These are phyloP conservation scores for Hepsetus odoe DNA, from an alignment of 2,113 vertebrate species.

Conservation along the genomic window DNA sequence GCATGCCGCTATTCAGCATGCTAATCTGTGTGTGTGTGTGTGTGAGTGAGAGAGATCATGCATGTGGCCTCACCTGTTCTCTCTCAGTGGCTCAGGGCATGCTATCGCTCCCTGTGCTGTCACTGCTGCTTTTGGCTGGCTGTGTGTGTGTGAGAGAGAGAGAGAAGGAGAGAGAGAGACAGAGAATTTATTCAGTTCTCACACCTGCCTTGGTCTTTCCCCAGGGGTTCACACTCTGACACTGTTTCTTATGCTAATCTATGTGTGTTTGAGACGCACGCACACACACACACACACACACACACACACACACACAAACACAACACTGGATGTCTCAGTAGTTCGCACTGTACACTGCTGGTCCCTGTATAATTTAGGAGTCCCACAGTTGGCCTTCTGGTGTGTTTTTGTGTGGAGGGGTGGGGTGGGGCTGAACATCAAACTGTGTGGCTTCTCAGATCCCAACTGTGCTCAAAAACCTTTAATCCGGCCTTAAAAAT, in stretches of 20 bases:
- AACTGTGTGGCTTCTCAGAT: no score
- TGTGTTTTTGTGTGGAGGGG: constrained; percentile 24
- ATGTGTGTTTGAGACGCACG: not conserved
- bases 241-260: constrained; percentile 31
- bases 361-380: constrained; percentile 28
- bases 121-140: constrained; percentile 8
- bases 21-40: constrained; percentile 38
- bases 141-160: constrained; percentile 16
- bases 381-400: constrained; percentile 17
- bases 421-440: not conserved
- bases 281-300: not conserved
- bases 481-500: no score
- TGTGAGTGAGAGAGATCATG: constrained; percentile 1
- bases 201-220: constrained; percentile 25
- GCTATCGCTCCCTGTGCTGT: constrained; percentile 18
- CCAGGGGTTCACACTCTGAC: constrained; percentile 24
- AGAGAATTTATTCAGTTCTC: constrained; percentile 15
- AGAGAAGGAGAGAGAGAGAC: constrained; percentile 16
- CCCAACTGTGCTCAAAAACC: no score
- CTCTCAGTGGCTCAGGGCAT: constrained; percentile 3
- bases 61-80: constrained; percentile 18
- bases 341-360: constrained; percentile 18
- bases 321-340: not conserved
- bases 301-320: no score
- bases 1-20: constrained; percentile 57